phyloP scores from a whole-genome alignment of 2,113 vertebrate species.

The Calidris pugnax region DNA sequence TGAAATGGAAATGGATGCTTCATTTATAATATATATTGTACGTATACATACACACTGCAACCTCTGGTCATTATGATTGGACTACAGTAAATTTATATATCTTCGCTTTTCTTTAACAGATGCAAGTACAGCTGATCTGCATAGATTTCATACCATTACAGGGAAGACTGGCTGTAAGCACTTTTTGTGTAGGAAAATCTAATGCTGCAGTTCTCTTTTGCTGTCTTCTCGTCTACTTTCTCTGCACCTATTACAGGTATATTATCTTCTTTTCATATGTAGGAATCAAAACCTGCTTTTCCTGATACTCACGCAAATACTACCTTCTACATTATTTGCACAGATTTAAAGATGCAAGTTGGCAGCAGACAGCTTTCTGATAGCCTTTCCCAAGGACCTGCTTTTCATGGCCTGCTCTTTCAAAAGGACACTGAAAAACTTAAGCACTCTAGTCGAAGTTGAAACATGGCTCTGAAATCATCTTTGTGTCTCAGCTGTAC shows the following conservation, averaged over 20 bases:
- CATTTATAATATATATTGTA: neutral
- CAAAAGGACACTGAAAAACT: neutral
- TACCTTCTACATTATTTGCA: neutral
- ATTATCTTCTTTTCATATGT: neutral
- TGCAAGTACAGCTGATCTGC: neutral
- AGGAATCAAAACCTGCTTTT: neutral
- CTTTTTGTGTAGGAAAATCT: neutral
- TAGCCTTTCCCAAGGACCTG: neutral
- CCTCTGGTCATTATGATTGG: neutral
- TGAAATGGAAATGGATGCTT: slow-evolving; percentile 58
- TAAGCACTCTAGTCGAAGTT: neutral
- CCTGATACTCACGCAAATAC: neutral
- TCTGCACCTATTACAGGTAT: neutral
- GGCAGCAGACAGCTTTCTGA: neutral
- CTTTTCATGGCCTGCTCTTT: neutral
- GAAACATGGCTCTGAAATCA: neutral
- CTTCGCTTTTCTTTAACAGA: neutral
- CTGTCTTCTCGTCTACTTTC: neutral
- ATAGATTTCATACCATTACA: neutral
- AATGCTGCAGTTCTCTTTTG: neutral
- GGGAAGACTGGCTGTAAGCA: neutral
- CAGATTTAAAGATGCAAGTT: neutral
- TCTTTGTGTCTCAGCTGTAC: neutral
- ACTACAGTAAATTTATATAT: neutral
- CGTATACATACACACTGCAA: neutral